phyloP scores from a whole-genome alignment of 2,797 vertebrate genomes.

The Fistularia tabacaria region DNA sequence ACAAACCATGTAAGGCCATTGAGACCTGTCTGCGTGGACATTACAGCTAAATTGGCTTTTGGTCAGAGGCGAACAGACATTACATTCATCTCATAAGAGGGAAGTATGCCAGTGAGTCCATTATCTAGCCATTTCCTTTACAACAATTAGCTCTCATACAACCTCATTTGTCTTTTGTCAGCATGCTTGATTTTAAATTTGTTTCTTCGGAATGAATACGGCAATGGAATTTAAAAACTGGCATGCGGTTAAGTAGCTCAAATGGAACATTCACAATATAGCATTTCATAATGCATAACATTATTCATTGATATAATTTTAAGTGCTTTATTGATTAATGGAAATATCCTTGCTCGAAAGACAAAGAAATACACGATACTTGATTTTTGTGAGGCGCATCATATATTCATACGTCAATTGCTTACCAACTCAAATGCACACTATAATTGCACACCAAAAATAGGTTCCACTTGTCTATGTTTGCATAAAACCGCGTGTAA shows the following conservation, averaged over 20 bases:
- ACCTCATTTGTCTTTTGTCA: slow-evolving; percentile 47
- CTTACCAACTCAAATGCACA: no score
- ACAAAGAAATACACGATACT: slow-evolving; percentile 5
- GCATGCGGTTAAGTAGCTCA: slow-evolving; percentile 5
- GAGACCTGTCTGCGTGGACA: slow-evolving; percentile 26
- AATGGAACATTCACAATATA: no score
- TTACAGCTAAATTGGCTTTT: slow-evolving; percentile 44
- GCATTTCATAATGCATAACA: no score
- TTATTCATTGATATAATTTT: slow-evolving; percentile 16
- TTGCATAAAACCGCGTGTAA: neutral
- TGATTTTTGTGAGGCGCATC: slow-evolving; percentile 12
- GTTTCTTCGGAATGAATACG: slow-evolving; percentile 28
- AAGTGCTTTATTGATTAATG: slow-evolving; percentile 29
- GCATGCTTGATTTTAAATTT: slow-evolving; percentile 26
- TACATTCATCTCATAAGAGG: slow-evolving; percentile 45
- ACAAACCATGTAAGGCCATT: slow-evolving; percentile 18
- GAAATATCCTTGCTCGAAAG: slow-evolving; percentile 18
- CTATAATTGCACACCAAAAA: no score
- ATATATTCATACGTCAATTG: no score
- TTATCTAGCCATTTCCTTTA: slow-evolving; percentile 52
- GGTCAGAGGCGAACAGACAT: slow-evolving; percentile 24
- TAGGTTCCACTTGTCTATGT: neutral
- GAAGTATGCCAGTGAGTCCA: slow-evolving; percentile 47
- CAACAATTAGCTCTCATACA: slow-evolving; percentile 53
- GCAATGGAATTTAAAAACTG: slow-evolving; percentile 14